These are phyloP conservation scores for Plebejus melissa DNA, from an alignment of 2,888 invertebrate species.

Conservation along the genomic window DNA sequence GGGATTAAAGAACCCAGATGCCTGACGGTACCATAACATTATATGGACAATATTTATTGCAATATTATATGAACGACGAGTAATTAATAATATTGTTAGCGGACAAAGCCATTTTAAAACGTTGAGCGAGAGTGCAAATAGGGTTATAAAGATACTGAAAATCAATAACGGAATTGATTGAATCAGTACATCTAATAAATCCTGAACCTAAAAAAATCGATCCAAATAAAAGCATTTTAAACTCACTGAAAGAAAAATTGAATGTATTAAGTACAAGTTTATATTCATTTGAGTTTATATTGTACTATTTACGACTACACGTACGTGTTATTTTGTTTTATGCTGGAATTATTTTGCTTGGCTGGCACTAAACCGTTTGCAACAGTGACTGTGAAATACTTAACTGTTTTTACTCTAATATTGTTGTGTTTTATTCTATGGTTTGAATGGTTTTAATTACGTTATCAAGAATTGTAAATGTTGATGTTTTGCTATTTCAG, in stretches of 20 bases:
- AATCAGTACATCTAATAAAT: not conserved
- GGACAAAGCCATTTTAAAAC: not conserved
- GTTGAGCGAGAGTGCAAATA: not conserved
- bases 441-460: not conserved
- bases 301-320: constrained; percentile 54
- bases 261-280: constrained; percentile 60
- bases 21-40: no score
- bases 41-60: no score
- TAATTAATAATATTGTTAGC: not conserved
- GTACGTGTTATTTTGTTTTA: constrained; percentile 62
- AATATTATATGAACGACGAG: not conserved
- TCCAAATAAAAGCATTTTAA: constrained; percentile 37
- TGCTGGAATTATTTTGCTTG: constrained; percentile 48
- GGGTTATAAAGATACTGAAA: not conserved
- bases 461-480: not conserved
- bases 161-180: not conserved
- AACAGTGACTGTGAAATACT: constrained; percentile 21
- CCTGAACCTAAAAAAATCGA: not conserved
- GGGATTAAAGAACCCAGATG: no score
- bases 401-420: not conserved
- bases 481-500: not conserved
- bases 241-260: constrained; percentile 59
- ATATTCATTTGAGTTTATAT: constrained; percentile 51
- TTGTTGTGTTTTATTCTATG: not conserved
- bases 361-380: constrained; percentile 37